Percentiles rank a stretch among this genome's conserved stretches.
These are phyloP conservation scores for Nyctibius grandis DNA, from an alignment of 2,797 vertebrate genomes.

Conservation along the genomic window DNA sequence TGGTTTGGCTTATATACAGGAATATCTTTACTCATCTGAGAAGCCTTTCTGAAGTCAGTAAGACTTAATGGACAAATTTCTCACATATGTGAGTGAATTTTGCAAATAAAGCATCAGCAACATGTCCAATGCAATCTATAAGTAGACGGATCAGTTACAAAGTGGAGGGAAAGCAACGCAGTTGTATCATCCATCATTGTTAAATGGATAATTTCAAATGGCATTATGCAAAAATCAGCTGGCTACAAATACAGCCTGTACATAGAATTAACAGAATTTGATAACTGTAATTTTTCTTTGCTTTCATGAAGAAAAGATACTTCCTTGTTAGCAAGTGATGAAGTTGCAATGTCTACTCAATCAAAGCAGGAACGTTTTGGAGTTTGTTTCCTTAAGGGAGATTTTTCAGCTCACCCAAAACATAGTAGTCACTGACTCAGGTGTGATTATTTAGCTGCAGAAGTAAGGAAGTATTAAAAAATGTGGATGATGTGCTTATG, in stretches of 20 bases:
- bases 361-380: neutral
- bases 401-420: neutral
- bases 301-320: neutral
- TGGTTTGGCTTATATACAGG: neutral
- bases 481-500: neutral
- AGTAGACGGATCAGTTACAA: conserved; percentile 19
- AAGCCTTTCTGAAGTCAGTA: neutral
- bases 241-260: conserved; percentile 12
- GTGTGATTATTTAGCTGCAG: neutral
- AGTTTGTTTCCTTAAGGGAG: neutral
- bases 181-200: conserved; percentile 16
- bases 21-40: neutral
- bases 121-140: neutral
- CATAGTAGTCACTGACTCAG: neutral
- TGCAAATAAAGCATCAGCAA: conserved; percentile 43
- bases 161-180: neutral
- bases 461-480: neutral
- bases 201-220: conserved; percentile 48
- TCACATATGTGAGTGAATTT: conserved; percentile 17
- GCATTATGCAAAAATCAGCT: conserved; percentile 49
- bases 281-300: neutral
- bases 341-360: neutral
- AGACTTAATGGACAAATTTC: neutral
- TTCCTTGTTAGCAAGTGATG: neutral
- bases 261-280: conserved; percentile 8